Evolutionary conservation across 2,113 vertebrate species (phyloP), one percentile per base, ranked within the genome.

Genomic region (Plotosus lineatus): DNA sequence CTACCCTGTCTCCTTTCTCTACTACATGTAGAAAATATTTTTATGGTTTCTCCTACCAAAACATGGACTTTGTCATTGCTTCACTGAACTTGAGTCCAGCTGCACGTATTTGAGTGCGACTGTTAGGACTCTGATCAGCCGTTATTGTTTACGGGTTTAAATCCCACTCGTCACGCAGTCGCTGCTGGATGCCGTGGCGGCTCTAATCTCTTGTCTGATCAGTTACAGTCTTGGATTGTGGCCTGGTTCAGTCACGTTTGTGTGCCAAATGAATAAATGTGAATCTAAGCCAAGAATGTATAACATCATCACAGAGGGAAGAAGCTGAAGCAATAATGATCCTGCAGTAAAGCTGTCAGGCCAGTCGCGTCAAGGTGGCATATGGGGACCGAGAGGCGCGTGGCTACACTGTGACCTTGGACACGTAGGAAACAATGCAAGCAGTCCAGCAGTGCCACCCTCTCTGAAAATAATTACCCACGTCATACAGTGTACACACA

Each of bases 351-450:
- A 78, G 60, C 68, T 58, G 68, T 82, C 72, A 46, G 38, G 1
- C 48, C 53, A 33, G 71, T 61, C 44, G 44, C 61, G 81, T 87
- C 84, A 80, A 15, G 19, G 36, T 46, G 83, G 80, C 88, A 89
- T 88, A 87, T 89, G 88, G 88, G 61, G 55, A 82, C 66, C 78
- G 84, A 82, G 84, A 82, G 75, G 68, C 71, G 33, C 71, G 65
- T 75, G 73, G 75, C 84, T 79, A 31, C 23, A 51, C 73, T 77
- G 50, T 83, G 85, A 85, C 82, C 85, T 87, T 87, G 82, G 76
- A 74, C 58, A 71, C 53, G 72, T 75, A 60, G 58, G 58, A 63
- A 55, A 77, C 46, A 84, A 63, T 77, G 73, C 78, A 86, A 81
- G 81, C 84, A 84, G 58, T 82, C 74, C 46, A 79, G 33, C 58